phyloP scores from a whole-genome alignment of 2,888 invertebrate species.

The Lymantria monacha region DNA sequence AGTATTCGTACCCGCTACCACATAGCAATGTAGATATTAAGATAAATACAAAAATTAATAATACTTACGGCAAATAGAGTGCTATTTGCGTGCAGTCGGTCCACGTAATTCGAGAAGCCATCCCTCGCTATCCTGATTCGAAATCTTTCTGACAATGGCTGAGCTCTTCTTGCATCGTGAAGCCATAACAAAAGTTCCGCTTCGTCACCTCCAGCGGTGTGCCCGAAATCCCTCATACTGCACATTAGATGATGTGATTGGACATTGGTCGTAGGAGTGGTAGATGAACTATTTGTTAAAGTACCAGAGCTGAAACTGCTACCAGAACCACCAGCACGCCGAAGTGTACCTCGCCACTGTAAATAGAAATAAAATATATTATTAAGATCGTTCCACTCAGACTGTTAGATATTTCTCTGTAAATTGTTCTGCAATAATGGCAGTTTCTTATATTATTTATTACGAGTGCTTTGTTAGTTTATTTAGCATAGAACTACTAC shows the following conservation, averaged over 20 bases:
- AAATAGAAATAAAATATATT: constrained; percentile 8
- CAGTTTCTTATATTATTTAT: too few relatives aligned
- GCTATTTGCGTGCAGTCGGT: constrained; percentile 93
- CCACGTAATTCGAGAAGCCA: constrained; percentile 94
- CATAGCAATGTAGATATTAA: too few relatives aligned
- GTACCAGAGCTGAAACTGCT: constrained; percentile 75
- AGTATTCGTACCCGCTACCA: too few relatives aligned
- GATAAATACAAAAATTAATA: not conserved
- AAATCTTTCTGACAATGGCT: constrained; percentile 94
- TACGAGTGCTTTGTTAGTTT: too few relatives aligned
- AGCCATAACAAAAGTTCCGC: constrained; percentile 94
- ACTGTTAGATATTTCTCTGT: too few relatives aligned
- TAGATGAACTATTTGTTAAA: constrained; percentile 52
- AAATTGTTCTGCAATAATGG: too few relatives aligned
- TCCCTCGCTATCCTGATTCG: constrained; percentile 94
- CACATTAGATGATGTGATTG: constrained; percentile 87
- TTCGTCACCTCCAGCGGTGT: constrained; percentile 94
- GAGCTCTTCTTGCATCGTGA: constrained; percentile 89
- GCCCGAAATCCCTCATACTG: constrained; percentile 91
- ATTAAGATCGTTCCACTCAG: not conserved
- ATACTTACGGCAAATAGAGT: constrained; percentile 90
- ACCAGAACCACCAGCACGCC: constrained; percentile 71
- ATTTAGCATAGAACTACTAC: too few relatives aligned
- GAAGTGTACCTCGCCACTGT: constrained; percentile 75
- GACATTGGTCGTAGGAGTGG: constrained; percentile 46